A percentile compares a stretch with the other conserved stretches of the same genome.
phyloP scores from a whole-genome alignment of 2,113 vertebrate genomes.

The Bubo bubo region DNA sequence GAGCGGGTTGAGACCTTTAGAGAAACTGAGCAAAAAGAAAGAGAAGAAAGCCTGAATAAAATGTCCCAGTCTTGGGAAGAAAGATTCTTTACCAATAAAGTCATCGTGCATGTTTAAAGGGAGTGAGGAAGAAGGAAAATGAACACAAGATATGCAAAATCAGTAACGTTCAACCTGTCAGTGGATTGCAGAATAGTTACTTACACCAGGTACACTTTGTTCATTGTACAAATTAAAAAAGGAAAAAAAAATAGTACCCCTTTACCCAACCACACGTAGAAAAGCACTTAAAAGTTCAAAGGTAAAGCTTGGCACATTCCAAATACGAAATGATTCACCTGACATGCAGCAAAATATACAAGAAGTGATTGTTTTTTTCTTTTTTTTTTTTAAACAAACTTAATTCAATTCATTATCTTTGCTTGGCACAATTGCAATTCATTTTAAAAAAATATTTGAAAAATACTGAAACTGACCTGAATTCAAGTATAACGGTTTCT shows the following conservation, averaged over 20 bases:
- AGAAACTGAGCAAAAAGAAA: constrained; percentile 27
- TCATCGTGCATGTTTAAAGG: constrained; percentile 29
- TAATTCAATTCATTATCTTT: constrained; percentile 77
- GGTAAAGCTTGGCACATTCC: constrained; percentile 83
- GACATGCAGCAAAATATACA: constrained; percentile 90
- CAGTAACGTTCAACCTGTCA: constrained; percentile 73
- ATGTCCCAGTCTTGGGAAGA: constrained; percentile 24
- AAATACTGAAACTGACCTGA: constrained; percentile 93
- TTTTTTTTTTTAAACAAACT: constrained; percentile 78
- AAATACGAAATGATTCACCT: constrained; percentile 87
- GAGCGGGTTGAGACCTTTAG: neutral
- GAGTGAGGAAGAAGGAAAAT: constrained; percentile 60
- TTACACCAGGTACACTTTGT: constrained; percentile 73
- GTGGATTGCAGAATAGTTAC: constrained; percentile 64
- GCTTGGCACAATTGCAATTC: constrained; percentile 85
- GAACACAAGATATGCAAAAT: constrained; percentile 97
- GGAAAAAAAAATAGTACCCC: constrained; percentile 67
- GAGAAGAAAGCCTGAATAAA: constrained; percentile 45
- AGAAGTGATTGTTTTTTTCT: constrained; percentile 71
- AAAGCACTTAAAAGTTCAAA: constrained; percentile 84
- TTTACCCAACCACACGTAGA: constrained; percentile 73
- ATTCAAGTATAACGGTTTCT: constrained; percentile 97
- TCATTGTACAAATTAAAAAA: constrained; percentile 78
- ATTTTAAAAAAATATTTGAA: constrained; percentile 87
- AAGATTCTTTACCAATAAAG: constrained; percentile 38